Base-by-base conservation (phyloP, 2,888 invertebrate genomes). In the Cheilosia urbana region DNA sequence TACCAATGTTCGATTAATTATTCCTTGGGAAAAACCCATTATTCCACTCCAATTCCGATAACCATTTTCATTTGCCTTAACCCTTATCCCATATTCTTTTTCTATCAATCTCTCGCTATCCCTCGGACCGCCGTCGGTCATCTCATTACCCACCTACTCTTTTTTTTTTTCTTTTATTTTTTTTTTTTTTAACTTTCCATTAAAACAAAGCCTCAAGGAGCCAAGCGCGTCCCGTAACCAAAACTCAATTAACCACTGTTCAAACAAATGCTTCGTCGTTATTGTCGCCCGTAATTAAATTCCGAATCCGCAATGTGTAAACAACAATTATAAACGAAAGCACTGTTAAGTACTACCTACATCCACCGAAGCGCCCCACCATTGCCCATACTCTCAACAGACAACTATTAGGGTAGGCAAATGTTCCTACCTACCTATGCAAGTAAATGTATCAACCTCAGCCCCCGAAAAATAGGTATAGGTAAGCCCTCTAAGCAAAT, bases 161-260 rank as follows among this genome's bases (percentile, higher is more conserved):
- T 27, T 71, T 68, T 72, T 21, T 9, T 9, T 9, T 9, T 71
- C 63, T 68, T 21, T 68, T 68, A 17, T 9, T 9, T 71, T 68
- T 68, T 21, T 68, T 68, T 21, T 76, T 68, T 72, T 72, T 58
- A 83, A 73, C 68, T 68, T 83, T 62, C 60, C 62, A 78, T 72
- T 68, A 72, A 72, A 85, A 81, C 71, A 72, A 77, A 76, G 75
- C 66, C 75, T 62, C 30, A 47, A 72, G 80, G 76, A 71, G 68
- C 37, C 58, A 76, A 76, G 63, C 66, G 85, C 68, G 62, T 68
- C 71, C 62, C 85, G 80, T 77, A 81, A 85, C 85, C 72, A 72
- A 80, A 85, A 81, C 80, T 85, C 85, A 85, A 85, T 85, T 85
- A 85, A 85, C 76, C 80, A 66, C 85, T 85, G 80, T 85, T 77